Evolutionary conservation across 2,888 invertebrate genomes (phyloP).

Genomic region (Tethea ocularis): DNA sequence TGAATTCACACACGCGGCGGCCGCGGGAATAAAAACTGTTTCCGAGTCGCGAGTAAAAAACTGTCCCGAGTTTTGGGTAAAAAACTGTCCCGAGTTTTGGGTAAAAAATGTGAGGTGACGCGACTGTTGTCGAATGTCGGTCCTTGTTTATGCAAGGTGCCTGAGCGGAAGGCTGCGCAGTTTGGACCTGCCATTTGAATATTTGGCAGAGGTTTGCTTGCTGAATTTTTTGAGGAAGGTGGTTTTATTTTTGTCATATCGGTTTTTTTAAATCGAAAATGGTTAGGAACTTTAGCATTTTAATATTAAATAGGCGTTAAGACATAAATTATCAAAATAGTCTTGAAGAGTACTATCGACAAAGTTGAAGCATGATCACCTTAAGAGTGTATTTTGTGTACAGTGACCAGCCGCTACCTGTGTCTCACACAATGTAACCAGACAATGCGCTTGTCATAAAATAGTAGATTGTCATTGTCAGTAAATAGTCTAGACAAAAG

Average conservation of each 20-base stretch:
- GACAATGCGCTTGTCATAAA: too few relatives aligned
- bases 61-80: background rate
- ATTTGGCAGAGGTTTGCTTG: background rate
- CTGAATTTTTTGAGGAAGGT: background rate
- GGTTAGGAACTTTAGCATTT: too few relatives aligned
- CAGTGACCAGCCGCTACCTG: too few relatives aligned
- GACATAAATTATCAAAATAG: too few relatives aligned
- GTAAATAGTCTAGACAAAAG: too few relatives aligned
- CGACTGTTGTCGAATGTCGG: background rate
- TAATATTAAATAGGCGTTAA: too few relatives aligned
- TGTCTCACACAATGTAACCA: too few relatives aligned
- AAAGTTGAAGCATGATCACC: too few relatives aligned
- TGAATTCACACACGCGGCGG: slow-evolving; percentile 58
- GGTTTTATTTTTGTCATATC: background rate
- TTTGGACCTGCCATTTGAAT: background rate
- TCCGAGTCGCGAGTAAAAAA: background rate
- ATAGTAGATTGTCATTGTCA: too few relatives aligned
- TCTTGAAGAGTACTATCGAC: too few relatives aligned
- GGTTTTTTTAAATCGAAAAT: background rate
- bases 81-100: background rate
- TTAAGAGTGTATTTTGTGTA: too few relatives aligned
- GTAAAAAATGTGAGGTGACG: slow-evolving; percentile 4
- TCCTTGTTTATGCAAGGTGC: slow-evolving; percentile 1
- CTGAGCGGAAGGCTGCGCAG: background rate
- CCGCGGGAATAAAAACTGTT: slow-evolving; percentile 23